Percentiles rank a stretch among this genome's conserved stretches.
Evolutionary conservation across 2,113 vertebrate species (phyloP).

Genomic region (Oceanites oceanicus): DNA sequence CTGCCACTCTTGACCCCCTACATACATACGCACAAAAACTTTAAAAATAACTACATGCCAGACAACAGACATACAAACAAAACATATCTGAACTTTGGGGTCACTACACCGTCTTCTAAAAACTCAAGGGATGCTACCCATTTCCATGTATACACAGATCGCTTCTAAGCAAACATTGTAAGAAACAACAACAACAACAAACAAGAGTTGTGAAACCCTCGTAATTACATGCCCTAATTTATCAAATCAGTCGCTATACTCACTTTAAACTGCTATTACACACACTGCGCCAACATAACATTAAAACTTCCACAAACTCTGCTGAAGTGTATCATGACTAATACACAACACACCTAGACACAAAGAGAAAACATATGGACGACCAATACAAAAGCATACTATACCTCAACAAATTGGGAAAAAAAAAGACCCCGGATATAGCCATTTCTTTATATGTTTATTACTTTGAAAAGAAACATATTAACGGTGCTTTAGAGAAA

Average conservation of each 20-base stretch:
- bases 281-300: background rate
- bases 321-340: background rate
- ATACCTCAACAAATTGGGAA: background rate
- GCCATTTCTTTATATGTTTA: background rate
- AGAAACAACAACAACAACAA: background rate
- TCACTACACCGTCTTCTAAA: background rate
- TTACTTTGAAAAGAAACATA: background rate
- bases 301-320: background rate
- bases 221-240: background rate
- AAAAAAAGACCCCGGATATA: background rate
- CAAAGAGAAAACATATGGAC: background rate
- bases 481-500: background rate
- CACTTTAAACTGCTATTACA: background rate
- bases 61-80: slow-evolving; percentile 3
- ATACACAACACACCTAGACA: background rate
- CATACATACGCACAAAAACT: background rate
- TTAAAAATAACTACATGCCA: background rate
- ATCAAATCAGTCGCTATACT: background rate
- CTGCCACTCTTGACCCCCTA: slow-evolving; percentile 1
- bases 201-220: background rate
- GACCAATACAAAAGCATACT: background rate
- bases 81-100: background rate
- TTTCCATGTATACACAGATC: background rate
- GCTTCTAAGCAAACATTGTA: background rate
- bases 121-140: background rate